Conservation (phyloP, 2,113 vertebrate genomes). For the Cinclus mexicanus region DNA sequence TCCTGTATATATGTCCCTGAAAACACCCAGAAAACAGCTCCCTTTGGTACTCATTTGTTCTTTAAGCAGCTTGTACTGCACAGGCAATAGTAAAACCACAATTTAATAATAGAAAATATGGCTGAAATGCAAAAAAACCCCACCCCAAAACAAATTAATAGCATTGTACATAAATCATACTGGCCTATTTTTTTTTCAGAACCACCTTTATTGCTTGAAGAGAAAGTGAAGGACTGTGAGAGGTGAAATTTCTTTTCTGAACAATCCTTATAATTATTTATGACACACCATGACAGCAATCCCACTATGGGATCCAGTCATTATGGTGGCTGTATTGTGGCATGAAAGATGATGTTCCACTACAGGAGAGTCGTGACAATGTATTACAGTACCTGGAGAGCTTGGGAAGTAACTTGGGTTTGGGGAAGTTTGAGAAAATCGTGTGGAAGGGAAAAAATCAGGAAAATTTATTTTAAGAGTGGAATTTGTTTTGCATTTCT, state of each 20-base stretch:
- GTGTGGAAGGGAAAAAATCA: background rate
- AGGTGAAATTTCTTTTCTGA: background rate
- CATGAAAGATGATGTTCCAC: background rate
- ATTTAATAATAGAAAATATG: background rate
- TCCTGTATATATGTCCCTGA: background rate
- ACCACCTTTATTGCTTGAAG: background rate
- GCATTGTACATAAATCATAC: background rate
- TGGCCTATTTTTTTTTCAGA: background rate
- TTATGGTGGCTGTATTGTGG: background rate
- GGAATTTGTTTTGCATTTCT: background rate
- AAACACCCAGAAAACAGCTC: background rate
- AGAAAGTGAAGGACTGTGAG: background rate
- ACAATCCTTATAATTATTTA: conserved; percentile 1
- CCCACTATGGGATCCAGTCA: background rate
- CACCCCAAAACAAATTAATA: background rate
- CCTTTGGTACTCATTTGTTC: background rate
- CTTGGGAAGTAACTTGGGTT: background rate
- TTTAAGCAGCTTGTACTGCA: background rate
- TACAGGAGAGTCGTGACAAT: background rate
- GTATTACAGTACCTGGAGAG: background rate
- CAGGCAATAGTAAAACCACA: background rate
- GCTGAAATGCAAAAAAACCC: background rate
- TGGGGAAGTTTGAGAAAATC: background rate
- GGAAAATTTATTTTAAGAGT: background rate
- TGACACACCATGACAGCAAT: background rate